Evolutionary conservation across 1,140 invertebrate species (phyloP), one percentile per base, ranked within the genome.

Genomic region (Tetramorium simillimum): DNA sequence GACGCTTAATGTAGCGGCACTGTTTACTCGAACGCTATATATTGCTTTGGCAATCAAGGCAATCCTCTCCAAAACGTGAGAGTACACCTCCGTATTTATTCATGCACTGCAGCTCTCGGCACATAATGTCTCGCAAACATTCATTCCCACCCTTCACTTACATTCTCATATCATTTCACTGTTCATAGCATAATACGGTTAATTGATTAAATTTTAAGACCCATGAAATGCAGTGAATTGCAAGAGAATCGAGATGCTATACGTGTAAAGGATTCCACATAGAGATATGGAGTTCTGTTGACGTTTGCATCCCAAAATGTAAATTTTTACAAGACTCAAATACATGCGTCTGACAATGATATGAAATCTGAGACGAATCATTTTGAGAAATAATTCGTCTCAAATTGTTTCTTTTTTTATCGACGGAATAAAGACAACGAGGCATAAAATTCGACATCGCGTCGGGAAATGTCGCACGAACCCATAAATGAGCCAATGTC

Each of bases 401-500:
- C 21, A 1, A 16, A 14, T 7, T 49, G 49, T 49, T 60, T 76
- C 7, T 14, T 53, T 76, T 14, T 14, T 53, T 43, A 46, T 67
- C 40, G 46, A 37, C 28, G 58, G 18, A 69, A 53, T 40, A 3
- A 67, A 24, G 62, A 53, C n/a, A 24, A 7, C 24, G 49, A 67
- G 69, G 62, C 81, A 49, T 33, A 51, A 88, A 49, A 88, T 37
- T 67, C 40, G 75, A 65, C 49, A 73, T 49, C 63, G 58, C 51
- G 40, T 46, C 67, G 28, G 5, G 69, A 82, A 63, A 28, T 58
- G 33, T 70, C 60, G 63, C 75, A 51, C 67, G 82, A 85, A 40
- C 12, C 65, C 86, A 93, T 94, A 95, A 95, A 92, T 95, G 93
- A 94, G 93, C 90, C 93, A 94, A 93, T 93, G 86, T 88, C 85